These are phyloP conservation scores for Darevskia mixta DNA, from an alignment of 2,797 vertebrate species.

Conservation along the genomic window DNA sequence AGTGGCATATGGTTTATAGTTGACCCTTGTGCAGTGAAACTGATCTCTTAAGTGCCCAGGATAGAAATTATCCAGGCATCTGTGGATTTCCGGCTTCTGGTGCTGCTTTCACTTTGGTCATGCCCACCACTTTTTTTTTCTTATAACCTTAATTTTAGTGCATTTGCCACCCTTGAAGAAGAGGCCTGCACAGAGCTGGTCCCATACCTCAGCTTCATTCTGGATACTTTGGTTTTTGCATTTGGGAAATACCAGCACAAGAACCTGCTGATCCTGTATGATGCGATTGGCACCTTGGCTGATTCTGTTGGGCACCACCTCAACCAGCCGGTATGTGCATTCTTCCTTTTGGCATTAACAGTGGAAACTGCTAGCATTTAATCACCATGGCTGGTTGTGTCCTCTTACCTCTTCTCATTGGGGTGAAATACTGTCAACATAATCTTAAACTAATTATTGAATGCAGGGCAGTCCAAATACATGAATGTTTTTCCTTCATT, in stretches of 20 bases:
- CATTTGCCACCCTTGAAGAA: slow-evolving; percentile 94
- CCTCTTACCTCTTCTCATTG: background rate
- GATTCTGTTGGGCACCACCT: slow-evolving; percentile 97
- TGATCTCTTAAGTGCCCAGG: background rate
- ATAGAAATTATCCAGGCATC: background rate
- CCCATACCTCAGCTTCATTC: slow-evolving; percentile 94
- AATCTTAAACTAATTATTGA: background rate
- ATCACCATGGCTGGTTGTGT: background rate
- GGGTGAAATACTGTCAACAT: background rate
- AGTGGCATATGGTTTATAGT: background rate
- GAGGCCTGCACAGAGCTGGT: slow-evolving; percentile 96
- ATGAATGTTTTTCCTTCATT: background rate
- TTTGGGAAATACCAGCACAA: slow-evolving; percentile 98
- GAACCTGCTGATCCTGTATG: slow-evolving; percentile 95
- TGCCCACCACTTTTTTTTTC: background rate
- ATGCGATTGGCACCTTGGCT: slow-evolving; percentile 93
- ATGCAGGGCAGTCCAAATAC: background rate
- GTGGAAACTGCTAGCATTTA: slow-evolving; percentile 3
- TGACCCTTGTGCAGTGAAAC: background rate
- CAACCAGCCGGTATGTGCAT: slow-evolving; percentile 87
- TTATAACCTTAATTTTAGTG: slow-evolving; percentile 73
- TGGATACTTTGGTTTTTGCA: slow-evolving; percentile 95
- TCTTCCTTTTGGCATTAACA: background rate
- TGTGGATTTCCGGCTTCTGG: background rate
- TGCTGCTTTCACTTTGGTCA: background rate